A percentile compares a stretch with the other conserved stretches of the same genome.
Conservation (phyloP, 2,888 invertebrate genomes). For the Philonicus albiceps region DNA sequence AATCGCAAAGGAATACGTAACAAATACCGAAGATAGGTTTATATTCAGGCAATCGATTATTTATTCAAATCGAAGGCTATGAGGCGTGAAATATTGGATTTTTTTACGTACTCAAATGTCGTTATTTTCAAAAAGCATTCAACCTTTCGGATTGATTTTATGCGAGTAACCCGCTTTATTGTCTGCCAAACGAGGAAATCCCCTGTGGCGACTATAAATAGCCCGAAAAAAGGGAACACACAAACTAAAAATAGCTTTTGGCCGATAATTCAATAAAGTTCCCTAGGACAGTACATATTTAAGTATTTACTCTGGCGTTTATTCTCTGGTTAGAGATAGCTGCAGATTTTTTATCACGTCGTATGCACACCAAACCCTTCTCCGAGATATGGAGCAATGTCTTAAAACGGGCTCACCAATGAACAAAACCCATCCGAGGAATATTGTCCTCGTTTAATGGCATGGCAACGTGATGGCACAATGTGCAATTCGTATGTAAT, state of each 20-base stretch:
- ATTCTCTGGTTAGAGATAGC: neutral
- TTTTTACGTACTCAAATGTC: neutral
- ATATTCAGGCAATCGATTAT: constrained; percentile 1
- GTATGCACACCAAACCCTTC: neutral
- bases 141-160: neutral
- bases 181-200: neutral
- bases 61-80: neutral
- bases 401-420: neutral
- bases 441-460: constrained; percentile 13
- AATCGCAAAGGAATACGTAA: neutral
- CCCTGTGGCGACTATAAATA: neutral
- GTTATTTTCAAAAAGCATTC: neutral
- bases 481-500: constrained; percentile 18
- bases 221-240: neutral
- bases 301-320: neutral
- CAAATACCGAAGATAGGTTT: neutral
- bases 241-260: neutral
- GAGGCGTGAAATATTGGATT: neutral
- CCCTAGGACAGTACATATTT: neutral
- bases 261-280: constrained; percentile 3
- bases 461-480: neutral
- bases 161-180: neutral
- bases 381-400: neutral
- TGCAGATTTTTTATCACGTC: neutral
- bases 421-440: neutral